Percentiles rank a stretch among this genome's conserved stretches.
Evolutionary conservation across 2,113 vertebrate species (phyloP).

Genomic region (Brienomyrus longianalis): DNA sequence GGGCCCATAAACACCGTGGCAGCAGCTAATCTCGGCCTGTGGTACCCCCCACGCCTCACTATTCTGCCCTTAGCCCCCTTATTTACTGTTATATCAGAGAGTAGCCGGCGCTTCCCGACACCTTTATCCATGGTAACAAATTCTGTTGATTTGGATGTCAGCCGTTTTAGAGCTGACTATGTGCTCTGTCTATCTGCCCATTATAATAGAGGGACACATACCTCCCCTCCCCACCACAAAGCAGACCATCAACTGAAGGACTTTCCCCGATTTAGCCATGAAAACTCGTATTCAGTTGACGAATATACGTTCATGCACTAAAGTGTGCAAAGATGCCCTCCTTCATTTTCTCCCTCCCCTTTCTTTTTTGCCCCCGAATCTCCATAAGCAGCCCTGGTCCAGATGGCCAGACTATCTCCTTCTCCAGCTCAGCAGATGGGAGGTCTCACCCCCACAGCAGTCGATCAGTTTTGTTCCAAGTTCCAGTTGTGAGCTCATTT

Average conservation of each 20-base stretch:
- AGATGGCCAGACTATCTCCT: conserved; percentile 55
- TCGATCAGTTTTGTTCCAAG: conserved; percentile 50
- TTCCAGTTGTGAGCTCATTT: conserved; percentile 53
- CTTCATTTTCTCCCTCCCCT: not conserved
- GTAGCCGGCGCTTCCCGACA: not conserved
- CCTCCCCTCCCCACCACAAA: not conserved
- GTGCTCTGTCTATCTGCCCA: not conserved
- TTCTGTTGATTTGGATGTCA: not conserved
- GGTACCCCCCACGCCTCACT: not conserved
- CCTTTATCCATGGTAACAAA: not conserved
- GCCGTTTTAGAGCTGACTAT: not conserved
- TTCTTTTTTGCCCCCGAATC: not conserved
- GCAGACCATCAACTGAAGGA: not conserved
- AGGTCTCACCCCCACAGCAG: conserved; percentile 51
- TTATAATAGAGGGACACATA: not conserved
- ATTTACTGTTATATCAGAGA: not conserved
- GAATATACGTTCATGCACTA: not conserved
- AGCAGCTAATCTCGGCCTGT: not conserved
- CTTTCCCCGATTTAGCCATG: not conserved
- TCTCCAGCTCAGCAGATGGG: conserved; percentile 59
- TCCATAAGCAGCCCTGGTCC: conserved; percentile 44
- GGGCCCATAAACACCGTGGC: not conserved
- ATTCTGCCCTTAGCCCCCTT: not conserved
- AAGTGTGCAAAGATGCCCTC: not conserved
- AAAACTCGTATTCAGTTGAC: not conserved